Percentiles rank a stretch among this genome's conserved stretches.
Evolutionary conservation across 2,113 vertebrate species (phyloP).

Genomic region (Pterocles orientalis): DNA sequence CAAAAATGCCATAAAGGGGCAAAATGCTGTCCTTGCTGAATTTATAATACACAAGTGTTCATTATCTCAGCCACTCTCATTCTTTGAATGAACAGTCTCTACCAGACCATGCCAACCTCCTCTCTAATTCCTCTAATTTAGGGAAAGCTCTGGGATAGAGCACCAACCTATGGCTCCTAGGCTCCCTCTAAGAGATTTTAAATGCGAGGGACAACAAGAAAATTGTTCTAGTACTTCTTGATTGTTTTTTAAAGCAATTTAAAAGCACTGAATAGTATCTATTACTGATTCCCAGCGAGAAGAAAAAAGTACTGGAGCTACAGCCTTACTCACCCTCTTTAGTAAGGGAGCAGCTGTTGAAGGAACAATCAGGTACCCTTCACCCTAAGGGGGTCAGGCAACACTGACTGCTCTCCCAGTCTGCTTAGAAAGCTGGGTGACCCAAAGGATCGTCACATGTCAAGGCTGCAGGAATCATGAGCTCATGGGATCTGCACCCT

Average conservation of each 20-base stretch:
- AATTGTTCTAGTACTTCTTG: not conserved
- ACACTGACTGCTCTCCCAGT: not conserved
- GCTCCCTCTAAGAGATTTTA: not conserved
- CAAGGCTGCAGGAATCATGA: not conserved
- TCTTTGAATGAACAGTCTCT: not conserved
- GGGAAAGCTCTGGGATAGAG: not conserved
- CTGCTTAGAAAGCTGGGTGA: not conserved
- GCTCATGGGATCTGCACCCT: not conserved
- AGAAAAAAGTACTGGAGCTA: not conserved
- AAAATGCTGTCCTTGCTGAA: not conserved
- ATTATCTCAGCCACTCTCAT: not conserved
- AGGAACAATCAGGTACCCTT: not conserved
- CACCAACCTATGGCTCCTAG: not conserved
- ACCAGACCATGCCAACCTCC: not conserved
- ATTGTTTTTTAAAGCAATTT: not conserved
- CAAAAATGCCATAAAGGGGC: not conserved
- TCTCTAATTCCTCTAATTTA: not conserved
- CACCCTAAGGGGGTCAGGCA: not conserved
- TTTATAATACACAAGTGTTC: not conserved
- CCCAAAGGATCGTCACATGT: not conserved
- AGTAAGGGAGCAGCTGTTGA: not conserved
- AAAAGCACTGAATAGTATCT: not conserved
- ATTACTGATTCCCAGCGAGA: not conserved
- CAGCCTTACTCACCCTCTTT: not conserved
- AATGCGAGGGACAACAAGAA: not conserved